Percentiles rank a stretch among this genome's conserved stretches.
These are phyloP conservation scores for Pelmatolapia mariae DNA, from an alignment of 2,113 vertebrate species.

Conservation along the genomic window DNA sequence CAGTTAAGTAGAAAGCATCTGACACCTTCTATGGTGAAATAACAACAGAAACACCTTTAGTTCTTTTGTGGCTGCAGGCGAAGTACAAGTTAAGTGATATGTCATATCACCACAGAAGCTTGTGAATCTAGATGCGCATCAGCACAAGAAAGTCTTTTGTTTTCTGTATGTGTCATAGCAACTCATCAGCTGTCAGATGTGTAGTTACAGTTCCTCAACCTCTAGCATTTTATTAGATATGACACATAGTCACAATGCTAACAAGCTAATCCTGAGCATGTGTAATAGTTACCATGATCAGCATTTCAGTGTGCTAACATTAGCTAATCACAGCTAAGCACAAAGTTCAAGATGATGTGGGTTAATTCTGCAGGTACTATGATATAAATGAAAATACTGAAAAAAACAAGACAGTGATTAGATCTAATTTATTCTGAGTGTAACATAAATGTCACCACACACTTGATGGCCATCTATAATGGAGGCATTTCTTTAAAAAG, in stretches of 20 bases:
- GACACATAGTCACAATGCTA: background rate
- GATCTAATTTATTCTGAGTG: background rate
- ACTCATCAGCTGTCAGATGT: background rate
- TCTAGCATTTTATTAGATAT: background rate
- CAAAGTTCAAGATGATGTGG: background rate
- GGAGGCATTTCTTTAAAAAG: no score
- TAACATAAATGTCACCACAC: background rate
- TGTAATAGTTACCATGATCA: background rate
- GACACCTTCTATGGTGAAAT: background rate
- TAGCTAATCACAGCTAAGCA: background rate
- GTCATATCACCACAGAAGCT: background rate
- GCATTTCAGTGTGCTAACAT: background rate
- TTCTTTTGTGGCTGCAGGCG: constrained; percentile 6
- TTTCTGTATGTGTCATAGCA: background rate
- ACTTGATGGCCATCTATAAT: no score
- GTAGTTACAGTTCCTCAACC: background rate
- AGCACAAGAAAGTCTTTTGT: background rate
- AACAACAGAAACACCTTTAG: background rate
- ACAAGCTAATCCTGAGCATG: background rate
- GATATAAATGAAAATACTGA: background rate
- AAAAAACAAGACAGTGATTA: background rate
- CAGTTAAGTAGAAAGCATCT: background rate
- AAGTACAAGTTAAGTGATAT: background rate
- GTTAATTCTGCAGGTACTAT: background rate
- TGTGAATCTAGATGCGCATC: background rate